These are phyloP conservation scores for Gasteruption jaculator DNA, from an alignment of 2,888 invertebrate genomes.

Conservation along the genomic window DNA sequence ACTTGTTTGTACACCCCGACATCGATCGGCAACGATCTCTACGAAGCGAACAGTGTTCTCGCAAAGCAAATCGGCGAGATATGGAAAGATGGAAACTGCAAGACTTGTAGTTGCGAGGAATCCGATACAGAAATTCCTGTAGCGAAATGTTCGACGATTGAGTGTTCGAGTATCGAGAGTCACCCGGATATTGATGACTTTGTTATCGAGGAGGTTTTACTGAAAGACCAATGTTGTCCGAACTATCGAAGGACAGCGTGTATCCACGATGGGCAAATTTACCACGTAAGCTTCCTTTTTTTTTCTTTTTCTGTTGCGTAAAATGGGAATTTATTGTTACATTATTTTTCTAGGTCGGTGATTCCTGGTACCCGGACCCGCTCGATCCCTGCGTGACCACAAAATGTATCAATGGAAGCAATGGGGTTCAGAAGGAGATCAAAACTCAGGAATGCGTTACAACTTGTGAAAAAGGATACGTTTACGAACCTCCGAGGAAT, in stretches of 20 bases:
- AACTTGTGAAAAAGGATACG: constrained; percentile 57
- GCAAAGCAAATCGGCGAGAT: constrained; percentile 51
- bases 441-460: constrained; percentile 34
- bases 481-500: constrained; percentile 52
- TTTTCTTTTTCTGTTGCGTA: neutral
- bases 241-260: constrained; percentile 59
- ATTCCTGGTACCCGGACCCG: constrained; percentile 35
- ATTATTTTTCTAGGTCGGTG: constrained; percentile 27
- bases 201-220: constrained; percentile 54
- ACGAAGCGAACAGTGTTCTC: constrained; percentile 10
- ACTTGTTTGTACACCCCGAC: constrained; percentile 62
- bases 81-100: constrained; percentile 72
- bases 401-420: constrained; percentile 30
- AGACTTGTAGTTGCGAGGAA: constrained; percentile 59
- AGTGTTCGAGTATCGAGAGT: constrained; percentile 54
- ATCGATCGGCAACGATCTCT: constrained; percentile 50
- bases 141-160: constrained; percentile 53
- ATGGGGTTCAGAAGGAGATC: constrained; percentile 27
- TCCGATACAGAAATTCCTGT: constrained; percentile 40
- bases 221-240: constrained; percentile 65
- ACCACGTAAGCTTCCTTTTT: constrained; percentile 29
- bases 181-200: constrained; percentile 56
- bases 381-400: constrained; percentile 33
- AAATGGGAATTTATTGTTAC: neutral
- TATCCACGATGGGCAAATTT: constrained; percentile 44